phyloP scores from a whole-genome alignment of 2,888 invertebrate genomes.

The Scaptomyza parva region DNA sequence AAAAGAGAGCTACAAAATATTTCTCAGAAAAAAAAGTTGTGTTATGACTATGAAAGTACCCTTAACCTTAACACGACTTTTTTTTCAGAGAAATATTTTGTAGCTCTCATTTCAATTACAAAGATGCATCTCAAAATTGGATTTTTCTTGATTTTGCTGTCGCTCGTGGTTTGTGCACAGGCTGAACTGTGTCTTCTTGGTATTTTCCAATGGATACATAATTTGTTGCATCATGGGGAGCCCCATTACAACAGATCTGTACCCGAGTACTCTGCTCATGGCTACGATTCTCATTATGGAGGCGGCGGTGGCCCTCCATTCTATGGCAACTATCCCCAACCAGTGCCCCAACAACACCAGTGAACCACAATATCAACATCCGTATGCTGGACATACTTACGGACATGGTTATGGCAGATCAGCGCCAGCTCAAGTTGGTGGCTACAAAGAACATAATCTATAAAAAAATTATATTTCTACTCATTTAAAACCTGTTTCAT shows the following conservation, averaged over 20 bases:
- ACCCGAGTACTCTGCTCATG: slow-evolving; percentile 32
- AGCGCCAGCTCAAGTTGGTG: too few species aligned
- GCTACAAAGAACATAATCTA: too few species aligned
- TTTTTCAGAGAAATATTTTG: too few species aligned
- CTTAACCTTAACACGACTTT: too few species aligned
- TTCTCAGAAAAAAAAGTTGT: too few species aligned
- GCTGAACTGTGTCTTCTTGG: slow-evolving; percentile 70
- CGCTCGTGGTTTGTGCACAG: slow-evolving; percentile 19
- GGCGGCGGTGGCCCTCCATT: slow-evolving; percentile 35
- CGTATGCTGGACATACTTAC: slow-evolving; percentile 35
- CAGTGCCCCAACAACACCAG: slow-evolving; percentile 16
- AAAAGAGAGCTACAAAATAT: too few species aligned
- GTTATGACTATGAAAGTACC: background rate
- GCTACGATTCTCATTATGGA: slow-evolving; percentile 53
- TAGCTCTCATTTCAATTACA: slow-evolving; percentile 1
- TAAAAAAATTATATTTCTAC: too few species aligned
- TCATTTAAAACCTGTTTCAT: too few species aligned
- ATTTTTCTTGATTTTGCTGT: slow-evolving; percentile 22
- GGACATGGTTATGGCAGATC: slow-evolving; percentile 31
- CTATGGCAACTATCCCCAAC: slow-evolving; percentile 45
- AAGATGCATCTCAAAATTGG: slow-evolving; percentile 49
- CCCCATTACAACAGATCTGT: slow-evolving; percentile 18
- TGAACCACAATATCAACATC: slow-evolving; percentile 34
- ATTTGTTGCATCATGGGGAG: slow-evolving; percentile 37
- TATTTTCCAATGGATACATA: slow-evolving; percentile 61